Base-by-base conservation (phyloP, 2,113 vertebrate genomes). In the Limnothrissa miodon region DNA sequence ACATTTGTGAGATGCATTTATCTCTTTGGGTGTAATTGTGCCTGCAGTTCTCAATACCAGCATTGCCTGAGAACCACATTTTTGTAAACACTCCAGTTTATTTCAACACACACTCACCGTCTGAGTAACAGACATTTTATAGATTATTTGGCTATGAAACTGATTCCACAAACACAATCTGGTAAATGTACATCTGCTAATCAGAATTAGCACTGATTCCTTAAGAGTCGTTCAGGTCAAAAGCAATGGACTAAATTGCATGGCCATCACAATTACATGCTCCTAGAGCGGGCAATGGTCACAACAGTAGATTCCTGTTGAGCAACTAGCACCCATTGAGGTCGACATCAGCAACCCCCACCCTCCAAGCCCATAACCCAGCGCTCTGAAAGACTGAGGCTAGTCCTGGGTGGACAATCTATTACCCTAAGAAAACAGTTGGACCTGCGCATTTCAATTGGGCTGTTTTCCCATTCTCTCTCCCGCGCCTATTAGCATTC, bases 391-490 rank as follows among this genome's bases (percentile, higher is more conserved):
- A 89, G 90, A 90, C 91, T 80, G 13, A 85, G 90, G 87, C 88
- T 78, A 89, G 91, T 74, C 85, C 86, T 92, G 90, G 87, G 90
- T 92, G 88, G 87, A 85, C 88, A 91, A 88, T 90, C 91, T 92
- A 94, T 94, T 94, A 93, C 90, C 93, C 91, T 94, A 94, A 91
- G 94, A 93, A 95, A 94, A 93, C 93, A 93, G 25, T 21, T 86
- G 82, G 87, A 83, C 84, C 92, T 93, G 90, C 91, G 93, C 94
- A 95, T 94, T 87, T 94, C 92, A 95, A 95, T 94, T 53, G 92
- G 84, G 83, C 91, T 88, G 87, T 93, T 94, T 94, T 88, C 89
- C 92, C 90, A 90, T 92, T 94, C 93, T 93, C 93, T 92, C 86
- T 87, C 90, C 78, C 25, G 66, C 62, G 82, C 0, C 70, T 89